A percentile compares a stretch with the other conserved stretches of the same genome.
These are phyloP conservation scores for Selene dorsalis DNA, from an alignment of 2,797 vertebrate species.

Conservation along the genomic window DNA sequence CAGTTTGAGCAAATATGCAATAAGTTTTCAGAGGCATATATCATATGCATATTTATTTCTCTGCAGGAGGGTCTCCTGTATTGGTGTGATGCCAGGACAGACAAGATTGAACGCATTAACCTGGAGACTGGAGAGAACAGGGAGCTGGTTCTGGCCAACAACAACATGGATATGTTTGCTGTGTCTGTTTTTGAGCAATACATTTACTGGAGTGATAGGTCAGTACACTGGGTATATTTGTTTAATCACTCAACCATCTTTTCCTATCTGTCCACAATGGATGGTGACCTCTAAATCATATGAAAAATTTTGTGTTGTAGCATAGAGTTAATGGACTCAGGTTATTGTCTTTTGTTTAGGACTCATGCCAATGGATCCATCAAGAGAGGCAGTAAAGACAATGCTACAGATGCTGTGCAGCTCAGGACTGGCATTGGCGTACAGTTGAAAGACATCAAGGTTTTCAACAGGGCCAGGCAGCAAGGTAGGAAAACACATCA, in stretches of 20 bases:
- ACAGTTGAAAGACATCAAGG: slow-evolving; percentile 98
- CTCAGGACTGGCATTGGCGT: slow-evolving; percentile 95
- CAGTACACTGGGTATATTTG: slow-evolving; percentile 14
- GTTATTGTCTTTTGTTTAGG: slow-evolving; percentile 76
- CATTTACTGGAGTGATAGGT: slow-evolving; percentile 99
- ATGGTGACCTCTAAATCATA: slow-evolving; percentile 9
- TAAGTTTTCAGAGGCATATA: not conserved
- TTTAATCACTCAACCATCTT: slow-evolving; percentile 5
- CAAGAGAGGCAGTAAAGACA: slow-evolving; percentile 96
- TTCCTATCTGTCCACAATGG: slow-evolving; percentile 2
- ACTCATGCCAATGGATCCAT: slow-evolving; percentile 98
- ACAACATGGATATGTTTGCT: slow-evolving; percentile 99
- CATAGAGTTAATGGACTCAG: not conserved
- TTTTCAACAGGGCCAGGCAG: slow-evolving; percentile 95
- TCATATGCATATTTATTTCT: not conserved
- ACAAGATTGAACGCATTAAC: slow-evolving; percentile 96
- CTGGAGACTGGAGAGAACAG: slow-evolving; percentile 94
- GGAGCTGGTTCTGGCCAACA: slow-evolving; percentile 92
- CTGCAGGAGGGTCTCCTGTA: slow-evolving; percentile 91
- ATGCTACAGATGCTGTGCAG: slow-evolving; percentile 93
- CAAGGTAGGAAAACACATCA: slow-evolving; percentile 84
- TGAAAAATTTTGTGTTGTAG: not conserved
- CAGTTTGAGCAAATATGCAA: not conserved
- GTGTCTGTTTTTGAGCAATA: slow-evolving; percentile 96
- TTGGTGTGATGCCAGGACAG: slow-evolving; percentile 96